These are phyloP conservation scores for Elachura formosa DNA, from an alignment of 2,113 vertebrate genomes.

Conservation along the genomic window DNA sequence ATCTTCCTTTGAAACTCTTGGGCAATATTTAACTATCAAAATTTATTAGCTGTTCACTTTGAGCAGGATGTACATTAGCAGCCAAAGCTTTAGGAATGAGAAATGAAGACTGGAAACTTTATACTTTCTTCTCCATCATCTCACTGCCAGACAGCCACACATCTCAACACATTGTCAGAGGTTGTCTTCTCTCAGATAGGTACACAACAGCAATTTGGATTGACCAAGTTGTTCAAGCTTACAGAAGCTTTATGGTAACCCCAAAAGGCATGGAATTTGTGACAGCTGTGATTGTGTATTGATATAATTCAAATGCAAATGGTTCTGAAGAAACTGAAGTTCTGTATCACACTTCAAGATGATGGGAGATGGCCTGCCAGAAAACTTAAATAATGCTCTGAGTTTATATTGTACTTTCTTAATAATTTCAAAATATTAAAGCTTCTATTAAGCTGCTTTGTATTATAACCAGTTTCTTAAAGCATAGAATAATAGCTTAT, in stretches of 20 bases:
- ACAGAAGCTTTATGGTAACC: background rate
- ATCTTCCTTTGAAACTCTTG: background rate
- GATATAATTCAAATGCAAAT: background rate
- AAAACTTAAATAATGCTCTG: background rate
- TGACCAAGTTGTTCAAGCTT: background rate
- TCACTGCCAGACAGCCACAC: accelerated
- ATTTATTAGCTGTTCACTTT: background rate
- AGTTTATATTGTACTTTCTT: background rate
- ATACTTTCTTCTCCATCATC: background rate
- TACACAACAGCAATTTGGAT: background rate
- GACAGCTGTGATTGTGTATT: background rate
- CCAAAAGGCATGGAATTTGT: background rate
- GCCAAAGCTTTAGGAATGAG: background rate
- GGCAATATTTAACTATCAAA: background rate
- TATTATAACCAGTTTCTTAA: background rate
- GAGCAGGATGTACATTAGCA: background rate
- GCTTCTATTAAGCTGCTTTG: background rate
- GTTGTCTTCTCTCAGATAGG: background rate
- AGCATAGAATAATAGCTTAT: background rate
- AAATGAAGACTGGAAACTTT: background rate
- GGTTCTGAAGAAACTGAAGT: background rate
- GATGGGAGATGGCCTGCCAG: background rate
- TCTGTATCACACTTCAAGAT: background rate
- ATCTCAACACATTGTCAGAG: background rate
- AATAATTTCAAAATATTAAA: background rate